Base-by-base conservation (phyloP, 2,888 invertebrate species). In the Scaeva pyrastri region DNA sequence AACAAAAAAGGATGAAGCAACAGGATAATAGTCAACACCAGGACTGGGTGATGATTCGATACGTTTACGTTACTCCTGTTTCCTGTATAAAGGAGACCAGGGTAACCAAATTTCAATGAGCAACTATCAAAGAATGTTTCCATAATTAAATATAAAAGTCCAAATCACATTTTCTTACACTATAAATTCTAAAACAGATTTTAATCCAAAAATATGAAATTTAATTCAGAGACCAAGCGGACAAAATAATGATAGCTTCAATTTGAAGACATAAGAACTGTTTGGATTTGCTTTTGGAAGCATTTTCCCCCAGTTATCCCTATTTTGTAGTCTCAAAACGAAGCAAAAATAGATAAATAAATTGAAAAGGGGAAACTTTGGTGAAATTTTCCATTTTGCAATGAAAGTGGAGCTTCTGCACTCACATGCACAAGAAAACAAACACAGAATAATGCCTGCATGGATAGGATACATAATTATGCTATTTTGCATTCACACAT, bases 11-110 rank as follows among this genome's bases (percentile, higher is more conserved):
- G 50, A 70, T 14, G 71, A 41, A 75, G 79, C 84, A 84, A 84
- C 84, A 84, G 79, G 74, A 75, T 52, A 56, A 79, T 71, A 78
- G 74, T 60, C 79, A 84, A 79, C 79, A 79, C 73, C 60, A 78
- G 41, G 48, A 41, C 12, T 58, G 26, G 39, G 19, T 73, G 16
- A 56, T 66, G 31, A 26, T 58, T 41, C 79, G 56, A 66, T 72
- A 66, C 58, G 16, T 66, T 73, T 39, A 50, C 26, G 58, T 72
- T 66, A 23, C 72, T 73, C 66, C 70, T 31, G 26, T 3, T 43
- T 19, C n/a, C n/a, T n/a, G n/a, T n/a, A n/a, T 19, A 19, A 48
- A 48, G n/a, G 16, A n/a, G 8, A 31, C 31, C 8, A 8, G 31
- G 31, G 31, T 31, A 31, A 5, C 31, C 8, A 31, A 1, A 31